A percentile compares a stretch with the other conserved stretches of the same genome.
Evolutionary conservation across 2,113 vertebrate genomes (phyloP).

Genomic region (Lamprologus sp.): DNA sequence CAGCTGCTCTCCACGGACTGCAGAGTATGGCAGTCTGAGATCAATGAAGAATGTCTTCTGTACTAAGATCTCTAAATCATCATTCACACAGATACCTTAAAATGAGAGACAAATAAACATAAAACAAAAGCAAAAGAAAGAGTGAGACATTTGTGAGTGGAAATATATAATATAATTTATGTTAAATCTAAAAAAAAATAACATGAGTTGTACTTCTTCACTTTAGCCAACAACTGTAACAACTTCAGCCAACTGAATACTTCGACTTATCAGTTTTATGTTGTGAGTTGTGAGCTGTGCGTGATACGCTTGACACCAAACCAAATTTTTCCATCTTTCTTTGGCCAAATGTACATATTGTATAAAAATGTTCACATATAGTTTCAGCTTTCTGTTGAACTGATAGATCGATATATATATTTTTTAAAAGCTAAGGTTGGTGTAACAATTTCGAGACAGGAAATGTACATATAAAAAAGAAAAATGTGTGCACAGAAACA

Average conservation of each 20-base stretch:
- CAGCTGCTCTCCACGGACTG: constrained; percentile 66
- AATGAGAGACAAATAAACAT: not conserved
- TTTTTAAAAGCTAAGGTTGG: not conserved
- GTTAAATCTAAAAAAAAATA: not conserved
- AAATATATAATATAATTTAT: not conserved
- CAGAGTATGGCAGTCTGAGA: constrained; percentile 64
- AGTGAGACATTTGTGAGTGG: not conserved
- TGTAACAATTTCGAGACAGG: not conserved
- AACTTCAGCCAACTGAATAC: not conserved
- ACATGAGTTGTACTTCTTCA: not conserved
- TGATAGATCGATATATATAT: not conserved
- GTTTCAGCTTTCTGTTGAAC: not conserved
- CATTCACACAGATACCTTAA: constrained; percentile 81
- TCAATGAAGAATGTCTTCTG: constrained; percentile 80
- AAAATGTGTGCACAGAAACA: not conserved
- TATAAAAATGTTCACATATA: not conserved
- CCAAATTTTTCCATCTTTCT: not conserved
- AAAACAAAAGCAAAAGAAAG: not conserved
- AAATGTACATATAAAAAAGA: not conserved
- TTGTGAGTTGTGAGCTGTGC: not conserved
- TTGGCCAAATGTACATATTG: not conserved
- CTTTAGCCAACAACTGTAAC: not conserved
- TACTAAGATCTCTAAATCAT: constrained; percentile 75
- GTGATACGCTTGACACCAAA: not conserved
- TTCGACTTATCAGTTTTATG: not conserved